These are phyloP conservation scores for Eulemur mongoz DNA, from an alignment of 2,797 vertebrate genomes.

Conservation along the genomic window DNA sequence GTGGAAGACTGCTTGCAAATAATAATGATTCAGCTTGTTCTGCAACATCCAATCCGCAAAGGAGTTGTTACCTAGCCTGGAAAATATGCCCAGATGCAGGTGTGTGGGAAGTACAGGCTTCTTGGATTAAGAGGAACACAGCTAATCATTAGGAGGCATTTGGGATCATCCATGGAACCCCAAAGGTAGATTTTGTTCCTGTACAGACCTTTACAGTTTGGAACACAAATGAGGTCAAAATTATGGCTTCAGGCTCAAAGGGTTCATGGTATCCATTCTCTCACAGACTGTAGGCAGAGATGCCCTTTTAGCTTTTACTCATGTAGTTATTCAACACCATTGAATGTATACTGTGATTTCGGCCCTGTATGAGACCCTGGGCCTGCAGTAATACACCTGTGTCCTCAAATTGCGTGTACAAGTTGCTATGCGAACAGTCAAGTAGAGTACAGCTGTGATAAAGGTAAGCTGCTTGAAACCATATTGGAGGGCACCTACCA, in stretches of 20 bases:
- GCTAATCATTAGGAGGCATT: neutral
- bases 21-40: neutral
- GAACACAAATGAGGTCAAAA: neutral
- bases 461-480: neutral
- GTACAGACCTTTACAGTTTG: neutral
- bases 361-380: neutral
- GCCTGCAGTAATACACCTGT: neutral
- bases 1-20: neutral
- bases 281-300: neutral
- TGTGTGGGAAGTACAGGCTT: neutral
- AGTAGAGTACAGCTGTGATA: neutral
- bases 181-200: constrained; percentile 32
- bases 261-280: neutral
- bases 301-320: neutral
- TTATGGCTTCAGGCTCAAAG: neutral
- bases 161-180: neutral
- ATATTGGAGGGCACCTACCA: neutral
- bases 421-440: neutral
- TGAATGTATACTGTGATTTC: neutral
- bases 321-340: neutral
- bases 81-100: neutral
- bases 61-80: neutral
- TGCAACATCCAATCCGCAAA: neutral
- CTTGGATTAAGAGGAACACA: neutral
- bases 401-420: neutral